phyloP scores from a whole-genome alignment of 2,113 vertebrate genomes.

The Leptobrachium leishanense region DNA sequence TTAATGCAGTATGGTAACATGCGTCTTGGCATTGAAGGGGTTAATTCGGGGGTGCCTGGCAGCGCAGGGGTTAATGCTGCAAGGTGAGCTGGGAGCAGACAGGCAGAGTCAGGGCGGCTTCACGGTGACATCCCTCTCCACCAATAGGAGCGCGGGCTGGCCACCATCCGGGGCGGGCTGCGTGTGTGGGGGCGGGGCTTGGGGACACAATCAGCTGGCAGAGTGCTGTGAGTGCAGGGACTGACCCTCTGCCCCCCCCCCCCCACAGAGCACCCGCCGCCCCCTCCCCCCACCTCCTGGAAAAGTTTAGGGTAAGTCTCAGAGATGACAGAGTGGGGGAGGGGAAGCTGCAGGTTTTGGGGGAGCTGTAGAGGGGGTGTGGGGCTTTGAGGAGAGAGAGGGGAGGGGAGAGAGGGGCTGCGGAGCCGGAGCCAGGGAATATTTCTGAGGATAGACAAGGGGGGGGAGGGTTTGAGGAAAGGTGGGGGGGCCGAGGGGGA shows the following conservation, averaged over 20 bases:
- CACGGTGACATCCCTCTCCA: slow-evolving; percentile 32
- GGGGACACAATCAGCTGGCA: slow-evolving; percentile 38
- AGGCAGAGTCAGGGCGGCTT: slow-evolving; percentile 10
- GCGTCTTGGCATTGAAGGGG: background rate
- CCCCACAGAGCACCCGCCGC: background rate
- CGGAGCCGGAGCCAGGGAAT: no score
- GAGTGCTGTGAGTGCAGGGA: slow-evolving; percentile 35
- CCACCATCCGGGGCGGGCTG: background rate
- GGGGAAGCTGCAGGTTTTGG: no score
- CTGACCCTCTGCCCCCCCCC: background rate
- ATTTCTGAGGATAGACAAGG: no score
- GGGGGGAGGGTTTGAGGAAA: no score
- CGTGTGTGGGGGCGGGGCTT: background rate
- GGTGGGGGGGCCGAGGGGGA: no score
- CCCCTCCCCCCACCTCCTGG: slow-evolving; percentile 16
- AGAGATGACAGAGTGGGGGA: slow-evolving; percentile 3
- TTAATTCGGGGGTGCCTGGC: background rate
- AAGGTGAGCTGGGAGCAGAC: slow-evolving; percentile 11
- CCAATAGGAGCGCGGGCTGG: slow-evolving; percentile 38
- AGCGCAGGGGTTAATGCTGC: slow-evolving; percentile 33
- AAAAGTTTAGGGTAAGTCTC: slow-evolving; percentile 48
- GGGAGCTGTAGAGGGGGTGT: no score
- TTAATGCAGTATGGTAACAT: background rate
- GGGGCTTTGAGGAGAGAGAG: slow-evolving; percentile 17
- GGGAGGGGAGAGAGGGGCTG: no score